Percentiles rank a stretch among this genome's conserved stretches.
Evolutionary conservation across 2,797 vertebrate genomes (phyloP).

Genomic region (Enteromius treurensis): DNA sequence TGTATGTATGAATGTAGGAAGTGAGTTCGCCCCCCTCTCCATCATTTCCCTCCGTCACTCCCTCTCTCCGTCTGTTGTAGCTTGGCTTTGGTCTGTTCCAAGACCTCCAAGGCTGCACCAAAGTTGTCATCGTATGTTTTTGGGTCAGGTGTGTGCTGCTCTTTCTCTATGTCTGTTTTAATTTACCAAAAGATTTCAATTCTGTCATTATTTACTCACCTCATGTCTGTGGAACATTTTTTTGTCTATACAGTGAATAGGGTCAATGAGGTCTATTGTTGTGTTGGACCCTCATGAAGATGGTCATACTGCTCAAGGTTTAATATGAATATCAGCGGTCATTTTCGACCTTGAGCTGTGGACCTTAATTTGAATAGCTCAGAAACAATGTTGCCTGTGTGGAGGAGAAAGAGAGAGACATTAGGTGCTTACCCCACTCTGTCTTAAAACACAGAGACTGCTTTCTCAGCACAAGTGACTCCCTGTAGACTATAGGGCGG

Average conservation of each 20-base stretch:
- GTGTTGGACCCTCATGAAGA: background rate
- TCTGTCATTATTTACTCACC: background rate
- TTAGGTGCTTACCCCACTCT: conserved; percentile 8
- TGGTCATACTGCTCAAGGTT: background rate
- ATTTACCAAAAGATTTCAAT: too few species aligned
- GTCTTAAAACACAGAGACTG: conserved; percentile 41
- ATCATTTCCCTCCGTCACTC: conserved; percentile 41
- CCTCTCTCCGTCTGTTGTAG: conserved; percentile 40
- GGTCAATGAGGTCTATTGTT: background rate
- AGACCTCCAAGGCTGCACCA: conserved; percentile 14
- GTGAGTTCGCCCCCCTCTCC: conserved; percentile 54
- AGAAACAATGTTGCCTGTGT: conserved; percentile 40
- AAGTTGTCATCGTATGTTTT: conserved; percentile 17
- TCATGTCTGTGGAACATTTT: background rate
- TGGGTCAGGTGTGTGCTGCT: conserved; percentile 12
- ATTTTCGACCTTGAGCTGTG: conserved; percentile 26
- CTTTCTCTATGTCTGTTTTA: background rate
- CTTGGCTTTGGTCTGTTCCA: conserved; percentile 39
- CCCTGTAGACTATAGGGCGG: conserved; percentile 36
- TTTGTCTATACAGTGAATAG: background rate
- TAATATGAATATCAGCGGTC: background rate
- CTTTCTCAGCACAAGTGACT: conserved; percentile 39
- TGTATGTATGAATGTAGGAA: conserved; percentile 41
- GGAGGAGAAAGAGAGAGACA: conserved; percentile 1
- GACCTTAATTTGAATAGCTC: background rate